These are phyloP conservation scores for Onychorhynchus coronatus DNA, from an alignment of 2,113 vertebrate genomes.

Conservation along the genomic window DNA sequence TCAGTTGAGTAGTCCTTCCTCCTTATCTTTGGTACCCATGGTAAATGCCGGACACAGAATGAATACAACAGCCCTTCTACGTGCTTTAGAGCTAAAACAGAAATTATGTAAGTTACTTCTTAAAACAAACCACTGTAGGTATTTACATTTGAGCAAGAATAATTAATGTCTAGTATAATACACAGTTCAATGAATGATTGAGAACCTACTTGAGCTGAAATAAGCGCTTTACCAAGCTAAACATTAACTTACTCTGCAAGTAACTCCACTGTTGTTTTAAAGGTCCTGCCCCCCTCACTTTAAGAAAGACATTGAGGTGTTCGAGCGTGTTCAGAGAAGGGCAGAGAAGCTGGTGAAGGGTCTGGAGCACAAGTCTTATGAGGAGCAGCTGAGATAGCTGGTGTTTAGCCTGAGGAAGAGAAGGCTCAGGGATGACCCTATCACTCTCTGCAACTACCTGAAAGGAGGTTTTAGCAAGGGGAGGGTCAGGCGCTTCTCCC, in stretches of 20 bases:
- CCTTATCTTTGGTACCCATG: background rate
- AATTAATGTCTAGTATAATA: background rate
- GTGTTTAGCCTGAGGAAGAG: background rate
- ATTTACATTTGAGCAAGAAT: background rate
- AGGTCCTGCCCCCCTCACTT: background rate
- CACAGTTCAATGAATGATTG: background rate
- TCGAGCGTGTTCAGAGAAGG: background rate
- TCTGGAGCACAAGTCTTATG: background rate
- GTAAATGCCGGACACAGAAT: background rate
- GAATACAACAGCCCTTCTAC: background rate
- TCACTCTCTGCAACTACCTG: background rate
- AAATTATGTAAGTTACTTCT: background rate
- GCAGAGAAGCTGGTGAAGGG: background rate
- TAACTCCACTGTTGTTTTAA: background rate
- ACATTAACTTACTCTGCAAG: background rate
- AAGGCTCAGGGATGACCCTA: background rate
- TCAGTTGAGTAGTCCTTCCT: background rate
- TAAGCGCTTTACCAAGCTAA: background rate
- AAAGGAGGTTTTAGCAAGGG: background rate
- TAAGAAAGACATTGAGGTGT: background rate
- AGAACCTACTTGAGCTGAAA: background rate
- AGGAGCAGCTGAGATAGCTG: background rate
- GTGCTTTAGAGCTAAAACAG: background rate
- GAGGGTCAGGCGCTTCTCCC: background rate
- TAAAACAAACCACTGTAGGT: background rate